Evolutionary conservation across 1,140 invertebrate species (phyloP).

Genomic region (Drosophila paulistorum): DNA sequence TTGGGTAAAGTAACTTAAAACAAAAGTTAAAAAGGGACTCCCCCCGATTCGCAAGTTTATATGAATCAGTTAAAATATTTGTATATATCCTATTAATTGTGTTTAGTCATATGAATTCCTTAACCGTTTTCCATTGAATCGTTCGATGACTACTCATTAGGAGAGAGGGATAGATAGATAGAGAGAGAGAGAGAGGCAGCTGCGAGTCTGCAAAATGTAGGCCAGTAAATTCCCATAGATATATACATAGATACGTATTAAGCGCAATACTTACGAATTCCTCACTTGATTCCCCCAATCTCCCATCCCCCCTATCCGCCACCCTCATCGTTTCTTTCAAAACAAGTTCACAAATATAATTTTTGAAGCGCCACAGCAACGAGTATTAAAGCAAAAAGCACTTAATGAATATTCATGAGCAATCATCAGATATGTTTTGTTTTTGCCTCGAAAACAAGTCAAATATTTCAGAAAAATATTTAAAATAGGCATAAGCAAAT

Average conservation of each 20-base stretch:
- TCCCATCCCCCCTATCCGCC: too few species aligned
- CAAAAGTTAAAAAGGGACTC: not conserved
- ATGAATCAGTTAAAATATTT: not conserved
- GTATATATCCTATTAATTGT: constrained; percentile 3
- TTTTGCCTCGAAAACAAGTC: constrained; percentile 21
- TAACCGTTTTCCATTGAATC: not conserved
- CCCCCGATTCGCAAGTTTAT: too few species aligned
- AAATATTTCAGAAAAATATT: constrained; percentile 26
- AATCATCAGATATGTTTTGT: constrained; percentile 15
- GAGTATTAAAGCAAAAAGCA: constrained; percentile 1
- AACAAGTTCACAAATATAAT: not conserved
- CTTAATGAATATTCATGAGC: constrained; percentile 38
- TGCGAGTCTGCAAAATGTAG: constrained; percentile 6
- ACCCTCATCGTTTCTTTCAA: not conserved
- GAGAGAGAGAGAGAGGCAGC: not conserved
- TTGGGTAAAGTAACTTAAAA: too few species aligned
- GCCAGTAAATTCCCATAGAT: constrained; percentile 13
- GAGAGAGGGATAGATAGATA: not conserved
- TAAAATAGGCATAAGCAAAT: constrained; percentile 31
- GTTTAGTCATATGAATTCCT: constrained; percentile 1
- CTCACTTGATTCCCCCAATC: too few species aligned
- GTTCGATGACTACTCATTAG: not conserved
- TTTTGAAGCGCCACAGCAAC: constrained; percentile 46
- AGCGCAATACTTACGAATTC: not conserved
- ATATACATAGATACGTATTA: not conserved